Conservation (phyloP, 2,113 vertebrate genomes). For the Aptenodytes patagonicus region DNA sequence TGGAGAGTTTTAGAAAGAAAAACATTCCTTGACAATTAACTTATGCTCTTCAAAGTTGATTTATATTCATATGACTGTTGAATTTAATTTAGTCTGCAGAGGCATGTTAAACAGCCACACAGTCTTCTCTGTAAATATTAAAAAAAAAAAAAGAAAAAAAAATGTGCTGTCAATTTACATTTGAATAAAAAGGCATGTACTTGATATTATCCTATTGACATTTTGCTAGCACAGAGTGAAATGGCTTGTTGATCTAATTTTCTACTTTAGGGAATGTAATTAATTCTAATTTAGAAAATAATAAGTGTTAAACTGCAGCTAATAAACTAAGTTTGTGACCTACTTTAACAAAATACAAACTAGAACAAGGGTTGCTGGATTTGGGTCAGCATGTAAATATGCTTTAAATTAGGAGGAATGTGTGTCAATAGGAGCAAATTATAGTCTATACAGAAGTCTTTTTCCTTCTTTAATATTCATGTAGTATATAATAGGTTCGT, state of each 20-base stretch:
- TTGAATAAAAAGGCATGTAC: conserved; percentile 43
- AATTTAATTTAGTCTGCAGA: conserved; percentile 34
- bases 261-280: conserved; percentile 58
- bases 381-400: conserved; percentile 16
- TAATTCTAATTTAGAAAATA: conserved; percentile 60
- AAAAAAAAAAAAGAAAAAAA: background rate
- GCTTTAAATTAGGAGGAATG: background rate
- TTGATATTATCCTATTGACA: conserved; percentile 56
- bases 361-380: background rate
- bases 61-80: conserved; percentile 24
- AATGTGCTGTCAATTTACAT: conserved; percentile 10
- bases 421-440: conserved; percentile 31
- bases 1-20: background rate
- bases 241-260: conserved; percentile 57
- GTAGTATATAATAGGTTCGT: background rate
- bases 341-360: background rate
- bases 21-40: background rate
- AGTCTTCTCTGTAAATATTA: conserved; percentile 25
- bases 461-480: conserved; percentile 19
- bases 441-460: background rate
- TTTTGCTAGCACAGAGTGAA: conserved; percentile 36
- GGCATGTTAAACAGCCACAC: background rate
- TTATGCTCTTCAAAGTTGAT: background rate
- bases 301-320: conserved; percentile 39
- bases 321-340: conserved; percentile 55